phyloP scores from a whole-genome alignment of 1,140 invertebrate genomes.

The Drosophila varians region DNA sequence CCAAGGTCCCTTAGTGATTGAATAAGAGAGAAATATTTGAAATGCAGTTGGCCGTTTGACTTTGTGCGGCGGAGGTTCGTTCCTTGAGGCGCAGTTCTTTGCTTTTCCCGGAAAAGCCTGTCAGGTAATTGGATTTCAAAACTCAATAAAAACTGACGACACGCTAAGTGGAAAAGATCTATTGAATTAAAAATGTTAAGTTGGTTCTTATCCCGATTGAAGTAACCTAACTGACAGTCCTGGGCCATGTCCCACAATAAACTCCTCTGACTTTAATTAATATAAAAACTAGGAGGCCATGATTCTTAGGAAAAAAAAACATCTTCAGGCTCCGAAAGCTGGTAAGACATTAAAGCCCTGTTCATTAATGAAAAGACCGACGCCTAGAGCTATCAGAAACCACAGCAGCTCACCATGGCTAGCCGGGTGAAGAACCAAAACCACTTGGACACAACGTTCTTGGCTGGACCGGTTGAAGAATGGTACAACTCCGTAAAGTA shows the following conservation, averaged over 20 bases:
- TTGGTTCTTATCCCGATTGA: neutral
- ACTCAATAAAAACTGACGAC: neutral
- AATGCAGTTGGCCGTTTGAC: constrained; percentile 11
- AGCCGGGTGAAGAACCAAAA: neutral
- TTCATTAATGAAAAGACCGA: neutral
- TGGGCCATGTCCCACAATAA: constrained; percentile 33
- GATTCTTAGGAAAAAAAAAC: neutral
- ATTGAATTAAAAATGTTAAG: neutral
- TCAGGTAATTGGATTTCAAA: neutral
- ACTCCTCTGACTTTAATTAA: constrained; percentile 52
- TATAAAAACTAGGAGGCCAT: constrained; percentile 73
- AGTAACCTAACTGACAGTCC: constrained; percentile 34
- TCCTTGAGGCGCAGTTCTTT: constrained; percentile 18
- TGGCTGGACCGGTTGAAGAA: too few relatives aligned
- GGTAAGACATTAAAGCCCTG: constrained; percentile 7
- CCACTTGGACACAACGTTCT: neutral
- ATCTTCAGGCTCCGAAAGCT: constrained; percentile 6
- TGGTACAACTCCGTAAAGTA: too few relatives aligned
- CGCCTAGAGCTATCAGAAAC: too few relatives aligned
- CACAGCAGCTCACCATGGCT: neutral
- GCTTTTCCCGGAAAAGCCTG: neutral
- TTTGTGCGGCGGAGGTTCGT: constrained; percentile 48
- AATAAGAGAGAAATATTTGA: constrained; percentile 49
- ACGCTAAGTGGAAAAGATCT: neutral
- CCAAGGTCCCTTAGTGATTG: constrained; percentile 89